phyloP scores from a whole-genome alignment of 2,113 vertebrate genomes.

The Callipepla squamata region DNA sequence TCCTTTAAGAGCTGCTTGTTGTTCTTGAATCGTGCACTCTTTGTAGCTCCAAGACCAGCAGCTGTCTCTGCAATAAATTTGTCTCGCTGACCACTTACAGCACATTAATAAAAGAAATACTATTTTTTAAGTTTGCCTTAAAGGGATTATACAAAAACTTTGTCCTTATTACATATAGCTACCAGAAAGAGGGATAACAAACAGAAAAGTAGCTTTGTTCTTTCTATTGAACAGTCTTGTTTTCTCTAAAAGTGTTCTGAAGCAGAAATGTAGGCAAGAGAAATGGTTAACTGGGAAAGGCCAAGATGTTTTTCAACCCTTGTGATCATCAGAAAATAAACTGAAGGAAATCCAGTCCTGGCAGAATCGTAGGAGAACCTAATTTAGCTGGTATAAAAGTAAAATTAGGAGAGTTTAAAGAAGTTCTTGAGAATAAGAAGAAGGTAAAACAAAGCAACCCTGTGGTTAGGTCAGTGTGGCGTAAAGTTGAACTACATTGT shows the following conservation, averaged over 20 bases:
- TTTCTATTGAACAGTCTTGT: conserved; percentile 21
- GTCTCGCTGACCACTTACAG: conserved; percentile 5
- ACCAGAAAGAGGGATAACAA: neutral
- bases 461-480: neutral
- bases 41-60: neutral
- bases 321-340: conserved; percentile 56
- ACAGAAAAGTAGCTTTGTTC: conserved; percentile 12
- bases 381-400: conserved; percentile 26
- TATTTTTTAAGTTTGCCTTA: neutral
- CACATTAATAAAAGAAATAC: neutral
- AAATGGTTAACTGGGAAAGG: conserved; percentile 18
- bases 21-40: neutral
- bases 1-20: conserved; percentile 9
- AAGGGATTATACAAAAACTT: neutral
- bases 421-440: neutral
- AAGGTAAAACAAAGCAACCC: neutral
- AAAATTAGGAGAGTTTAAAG: conserved; percentile 16
- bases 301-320: conserved; percentile 3
- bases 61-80: conserved; percentile 18
- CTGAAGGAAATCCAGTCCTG: conserved; percentile 48
- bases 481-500: neutral
- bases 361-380: conserved; percentile 27
- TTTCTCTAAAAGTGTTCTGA: conserved; percentile 12
- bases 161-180: neutral
- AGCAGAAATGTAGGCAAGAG: neutral